Evolutionary conservation across 2,113 vertebrate species (phyloP).

Genomic region (Trochalopteron elliotii): DNA sequence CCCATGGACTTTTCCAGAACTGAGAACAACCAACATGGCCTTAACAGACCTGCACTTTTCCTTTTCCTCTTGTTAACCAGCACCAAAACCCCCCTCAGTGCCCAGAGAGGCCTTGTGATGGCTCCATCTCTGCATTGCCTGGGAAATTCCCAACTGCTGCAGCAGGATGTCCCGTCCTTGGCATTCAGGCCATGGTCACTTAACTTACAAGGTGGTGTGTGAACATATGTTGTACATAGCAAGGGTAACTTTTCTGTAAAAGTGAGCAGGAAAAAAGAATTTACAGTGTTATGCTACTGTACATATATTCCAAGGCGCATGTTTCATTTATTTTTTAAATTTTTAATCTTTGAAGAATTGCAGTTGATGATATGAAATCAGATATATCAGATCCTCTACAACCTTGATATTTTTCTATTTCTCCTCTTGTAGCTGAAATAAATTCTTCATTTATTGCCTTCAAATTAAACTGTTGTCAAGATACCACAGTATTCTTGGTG

Average conservation of each 20-base stretch:
- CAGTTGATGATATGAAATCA: neutral
- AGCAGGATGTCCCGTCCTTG: neutral
- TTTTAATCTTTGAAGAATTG: neutral
- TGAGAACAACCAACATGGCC: neutral
- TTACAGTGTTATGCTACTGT: neutral
- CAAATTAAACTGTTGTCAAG: neutral
- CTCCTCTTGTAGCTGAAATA: neutral
- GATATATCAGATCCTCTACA: neutral
- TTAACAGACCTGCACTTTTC: neutral
- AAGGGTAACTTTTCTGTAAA: neutral
- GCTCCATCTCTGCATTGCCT: accelerated
- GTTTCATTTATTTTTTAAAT: neutral
- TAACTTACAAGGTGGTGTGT: accelerated
- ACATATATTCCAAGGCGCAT: neutral
- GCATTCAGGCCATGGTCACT: neutral
- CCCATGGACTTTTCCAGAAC: neutral
- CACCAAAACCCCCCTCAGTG: neutral
- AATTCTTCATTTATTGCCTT: neutral
- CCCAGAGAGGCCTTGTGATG: neutral
- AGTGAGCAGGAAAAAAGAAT: neutral
- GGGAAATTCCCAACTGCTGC: neutral
- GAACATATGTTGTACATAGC: neutral
- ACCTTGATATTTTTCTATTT: neutral
- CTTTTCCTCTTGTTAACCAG: neutral
- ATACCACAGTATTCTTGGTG: neutral